These are phyloP conservation scores for Chitala chitala DNA, from an alignment of 2,113 vertebrate species.

Conservation along the genomic window DNA sequence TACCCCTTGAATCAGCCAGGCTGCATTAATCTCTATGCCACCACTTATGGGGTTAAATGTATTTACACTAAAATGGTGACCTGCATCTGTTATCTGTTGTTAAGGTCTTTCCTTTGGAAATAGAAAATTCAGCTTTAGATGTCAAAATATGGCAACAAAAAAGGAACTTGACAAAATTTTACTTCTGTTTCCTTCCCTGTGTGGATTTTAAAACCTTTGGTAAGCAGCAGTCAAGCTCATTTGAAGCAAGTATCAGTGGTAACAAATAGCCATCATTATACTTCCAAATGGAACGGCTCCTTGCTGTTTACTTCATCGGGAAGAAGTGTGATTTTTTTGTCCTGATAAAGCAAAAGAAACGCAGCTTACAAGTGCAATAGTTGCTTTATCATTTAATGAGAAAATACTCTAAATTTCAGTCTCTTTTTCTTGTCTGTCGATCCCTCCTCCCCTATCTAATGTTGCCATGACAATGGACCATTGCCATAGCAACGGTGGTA, in stretches of 20 bases:
- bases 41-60: constrained; percentile 48
- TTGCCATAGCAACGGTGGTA: constrained; percentile 46
- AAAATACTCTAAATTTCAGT: constrained; percentile 41
- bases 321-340: constrained; percentile 37
- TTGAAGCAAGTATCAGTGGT: constrained; percentile 35
- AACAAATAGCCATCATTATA: constrained; percentile 42
- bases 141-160: constrained; percentile 27
- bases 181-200: background rate
- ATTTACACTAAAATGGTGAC: constrained; percentile 44
- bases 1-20: constrained; percentile 33
- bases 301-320: constrained; percentile 38
- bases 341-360: constrained; percentile 43
- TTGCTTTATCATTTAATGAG: constrained; percentile 43
- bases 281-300: constrained; percentile 36
- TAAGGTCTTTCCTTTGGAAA: constrained; percentile 26
- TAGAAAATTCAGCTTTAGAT: constrained; percentile 26
- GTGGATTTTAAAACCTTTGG: constrained; percentile 9
- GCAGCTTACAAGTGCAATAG: constrained; percentile 36
- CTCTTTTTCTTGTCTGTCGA: constrained; percentile 34
- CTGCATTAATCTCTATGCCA: constrained; percentile 40
- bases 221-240: constrained; percentile 20
- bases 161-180: constrained; percentile 30
- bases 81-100: constrained; percentile 43
- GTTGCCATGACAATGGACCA: constrained; percentile 57
- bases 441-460: constrained; percentile 36